Conservation (phyloP, 1,140 invertebrate species). For the Notospermus geniculatus region DNA sequence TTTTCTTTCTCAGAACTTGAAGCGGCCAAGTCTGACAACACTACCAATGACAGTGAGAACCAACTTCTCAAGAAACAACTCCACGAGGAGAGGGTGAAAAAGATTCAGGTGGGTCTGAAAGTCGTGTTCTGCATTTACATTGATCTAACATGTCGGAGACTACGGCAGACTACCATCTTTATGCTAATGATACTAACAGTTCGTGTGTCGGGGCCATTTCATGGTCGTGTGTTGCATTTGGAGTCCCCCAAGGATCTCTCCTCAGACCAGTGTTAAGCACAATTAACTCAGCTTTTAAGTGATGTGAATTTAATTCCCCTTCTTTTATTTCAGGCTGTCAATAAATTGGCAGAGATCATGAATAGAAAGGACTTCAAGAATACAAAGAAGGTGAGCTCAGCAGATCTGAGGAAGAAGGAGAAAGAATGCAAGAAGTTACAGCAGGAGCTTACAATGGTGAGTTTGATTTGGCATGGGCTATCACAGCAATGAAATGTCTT, state of each 20-base stretch:
- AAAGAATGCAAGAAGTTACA: slow-evolving; percentile 93
- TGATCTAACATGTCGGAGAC: too few relatives aligned
- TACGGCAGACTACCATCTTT: too few relatives aligned
- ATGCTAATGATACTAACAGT: too few relatives aligned
- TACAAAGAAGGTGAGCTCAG: slow-evolving; percentile 67
- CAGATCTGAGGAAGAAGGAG: slow-evolving; percentile 84
- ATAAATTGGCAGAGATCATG: slow-evolving; percentile 96
- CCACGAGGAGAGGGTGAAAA: slow-evolving; percentile 77
- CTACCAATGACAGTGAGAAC: slow-evolving; percentile 68
- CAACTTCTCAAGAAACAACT: slow-evolving; percentile 81
- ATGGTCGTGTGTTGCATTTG: too few relatives aligned
- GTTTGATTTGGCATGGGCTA: slow-evolving; percentile 8
- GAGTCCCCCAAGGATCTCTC: too few relatives aligned
- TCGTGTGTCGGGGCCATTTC: too few relatives aligned
- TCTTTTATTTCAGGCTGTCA: slow-evolving; percentile 93
- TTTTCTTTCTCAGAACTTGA: slow-evolving; percentile 48
- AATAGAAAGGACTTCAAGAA: slow-evolving; percentile 72
- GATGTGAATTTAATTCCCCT: too few relatives aligned
- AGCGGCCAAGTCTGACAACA: slow-evolving; percentile 38
- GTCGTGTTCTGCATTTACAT: too few relatives aligned
- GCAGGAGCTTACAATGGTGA: slow-evolving; percentile 84
- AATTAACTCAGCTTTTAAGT: too few relatives aligned
- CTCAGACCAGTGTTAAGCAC: too few relatives aligned
- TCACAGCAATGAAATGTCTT: too few relatives aligned
- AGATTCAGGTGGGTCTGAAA: slow-evolving; percentile 54